Conservation (phyloP, 1,140 invertebrate species). For the Chelonus insularis region DNA sequence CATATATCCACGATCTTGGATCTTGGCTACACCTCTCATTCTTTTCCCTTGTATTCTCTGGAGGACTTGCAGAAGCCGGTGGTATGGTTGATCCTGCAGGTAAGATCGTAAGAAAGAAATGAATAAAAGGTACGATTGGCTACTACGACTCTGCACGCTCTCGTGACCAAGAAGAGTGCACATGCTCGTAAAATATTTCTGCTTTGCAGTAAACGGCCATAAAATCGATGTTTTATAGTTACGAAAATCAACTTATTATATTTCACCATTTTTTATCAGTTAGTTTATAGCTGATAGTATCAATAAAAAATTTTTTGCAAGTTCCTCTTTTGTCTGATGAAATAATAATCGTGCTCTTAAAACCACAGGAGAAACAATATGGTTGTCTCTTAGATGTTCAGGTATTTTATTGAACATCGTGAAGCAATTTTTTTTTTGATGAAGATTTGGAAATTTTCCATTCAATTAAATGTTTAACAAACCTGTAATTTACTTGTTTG, state of each 20-base stretch:
- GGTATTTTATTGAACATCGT: too few species aligned
- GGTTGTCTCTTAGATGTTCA: too few species aligned
- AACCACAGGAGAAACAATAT: too few species aligned
- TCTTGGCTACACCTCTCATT: neutral
- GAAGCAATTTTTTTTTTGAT: too few species aligned
- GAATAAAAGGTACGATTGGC: neutral
- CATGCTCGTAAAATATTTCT: slow-evolving; percentile 8
- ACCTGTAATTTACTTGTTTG: too few species aligned
- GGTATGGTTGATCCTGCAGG: slow-evolving; percentile 1
- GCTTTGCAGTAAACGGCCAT: neutral
- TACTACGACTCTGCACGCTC: neutral
- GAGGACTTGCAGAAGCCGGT: slow-evolving; percentile 19
- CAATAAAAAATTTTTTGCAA: too few species aligned
- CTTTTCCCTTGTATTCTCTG: neutral
- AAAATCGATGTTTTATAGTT: neutral
- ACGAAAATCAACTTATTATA: neutral
- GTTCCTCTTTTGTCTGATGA: too few species aligned
- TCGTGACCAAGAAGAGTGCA: slow-evolving; percentile 5
- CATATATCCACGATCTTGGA: slow-evolving; percentile 10
- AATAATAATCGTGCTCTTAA: too few species aligned
- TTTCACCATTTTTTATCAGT: neutral
- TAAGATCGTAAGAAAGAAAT: neutral
- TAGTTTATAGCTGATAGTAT: neutral
- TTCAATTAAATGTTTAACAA: too few species aligned
- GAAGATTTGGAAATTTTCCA: too few species aligned